Conservation (phyloP, 2,113 vertebrate genomes). For the Benitochromis conjunctus region DNA sequence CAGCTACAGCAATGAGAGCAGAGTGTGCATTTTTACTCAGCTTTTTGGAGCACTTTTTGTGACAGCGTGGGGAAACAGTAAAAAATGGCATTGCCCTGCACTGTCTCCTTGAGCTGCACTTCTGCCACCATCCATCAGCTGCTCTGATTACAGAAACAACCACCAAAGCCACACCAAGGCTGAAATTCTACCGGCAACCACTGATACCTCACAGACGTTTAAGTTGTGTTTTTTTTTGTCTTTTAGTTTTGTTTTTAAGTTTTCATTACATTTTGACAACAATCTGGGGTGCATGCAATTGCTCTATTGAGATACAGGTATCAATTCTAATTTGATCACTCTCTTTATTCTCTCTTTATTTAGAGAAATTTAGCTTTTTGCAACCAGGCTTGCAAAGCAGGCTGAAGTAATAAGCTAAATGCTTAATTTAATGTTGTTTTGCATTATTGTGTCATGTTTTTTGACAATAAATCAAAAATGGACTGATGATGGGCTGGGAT, state of each 20-base stretch:
- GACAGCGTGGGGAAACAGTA: neutral
- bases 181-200: constrained; percentile 3
- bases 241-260: neutral
- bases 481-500: neutral
- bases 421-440: neutral
- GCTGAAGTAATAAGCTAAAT: neutral
- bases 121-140: constrained; percentile 50
- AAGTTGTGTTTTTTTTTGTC: neutral
- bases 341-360: too few species aligned
- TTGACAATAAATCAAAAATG: neutral
- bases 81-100: constrained; percentile 8
- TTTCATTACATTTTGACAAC: neutral
- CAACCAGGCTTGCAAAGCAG: neutral
- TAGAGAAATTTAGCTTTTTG: neutral
- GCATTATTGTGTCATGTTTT: neutral
- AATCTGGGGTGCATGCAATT: neutral
- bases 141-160: constrained; percentile 21
- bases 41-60: neutral
- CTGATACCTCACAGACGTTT: neutral
- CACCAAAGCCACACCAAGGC: neutral
- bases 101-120: constrained; percentile 39
- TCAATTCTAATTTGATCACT: neutral
- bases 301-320: neutral
- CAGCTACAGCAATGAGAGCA: neutral
- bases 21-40: neutral